A percentile compares a stretch with the other conserved stretches of the same genome.
Evolutionary conservation across 30 jellyfish, hydroid and myxozoan species (phyloP).

Genomic region (Rhopilema esculentum): DNA sequence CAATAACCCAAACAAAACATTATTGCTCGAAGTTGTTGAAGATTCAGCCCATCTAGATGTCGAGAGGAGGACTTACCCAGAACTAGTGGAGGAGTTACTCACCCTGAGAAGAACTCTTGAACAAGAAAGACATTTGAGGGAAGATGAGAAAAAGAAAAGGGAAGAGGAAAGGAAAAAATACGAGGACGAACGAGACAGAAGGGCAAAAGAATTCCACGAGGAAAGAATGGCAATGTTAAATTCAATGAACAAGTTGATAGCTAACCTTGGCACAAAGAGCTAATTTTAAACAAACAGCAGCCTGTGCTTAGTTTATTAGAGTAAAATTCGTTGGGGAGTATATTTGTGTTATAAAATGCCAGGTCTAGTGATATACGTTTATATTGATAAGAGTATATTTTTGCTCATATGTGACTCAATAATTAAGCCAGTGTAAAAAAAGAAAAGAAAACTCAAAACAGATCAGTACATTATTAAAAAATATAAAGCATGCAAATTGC

Average conservation of each 20-base stretch:
- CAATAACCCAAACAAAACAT: not conserved
- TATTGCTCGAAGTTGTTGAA: conserved; percentile 14
- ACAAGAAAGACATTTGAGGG: conserved; percentile 57
- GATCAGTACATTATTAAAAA: no score
- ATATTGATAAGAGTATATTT: no score
- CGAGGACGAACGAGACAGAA: conserved; percentile 70
- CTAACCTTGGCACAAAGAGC: conserved; percentile 46
- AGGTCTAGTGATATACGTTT: not conserved
- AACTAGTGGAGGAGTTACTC: conserved; percentile 48
- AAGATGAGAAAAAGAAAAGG: conserved; percentile 58
- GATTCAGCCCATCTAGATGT: not conserved
- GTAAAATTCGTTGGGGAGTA: no score
- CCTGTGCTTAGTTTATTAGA: no score
- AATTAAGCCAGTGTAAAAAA: no score
- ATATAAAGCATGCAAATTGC: no score
- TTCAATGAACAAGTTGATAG: conserved; percentile 65
- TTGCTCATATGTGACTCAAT: no score
- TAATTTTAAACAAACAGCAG: no score
- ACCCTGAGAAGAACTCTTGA: conserved; percentile 51
- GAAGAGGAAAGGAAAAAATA: conserved; percentile 61
- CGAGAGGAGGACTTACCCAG: conserved; percentile 32
- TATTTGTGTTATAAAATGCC: not conserved
- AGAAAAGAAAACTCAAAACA: no score
- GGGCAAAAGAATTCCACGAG: conserved; percentile 75
- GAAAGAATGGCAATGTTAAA: conserved; percentile 77